Base-by-base conservation (phyloP, 2,888 invertebrate genomes). In the Xanthorhoe designata region DNA sequence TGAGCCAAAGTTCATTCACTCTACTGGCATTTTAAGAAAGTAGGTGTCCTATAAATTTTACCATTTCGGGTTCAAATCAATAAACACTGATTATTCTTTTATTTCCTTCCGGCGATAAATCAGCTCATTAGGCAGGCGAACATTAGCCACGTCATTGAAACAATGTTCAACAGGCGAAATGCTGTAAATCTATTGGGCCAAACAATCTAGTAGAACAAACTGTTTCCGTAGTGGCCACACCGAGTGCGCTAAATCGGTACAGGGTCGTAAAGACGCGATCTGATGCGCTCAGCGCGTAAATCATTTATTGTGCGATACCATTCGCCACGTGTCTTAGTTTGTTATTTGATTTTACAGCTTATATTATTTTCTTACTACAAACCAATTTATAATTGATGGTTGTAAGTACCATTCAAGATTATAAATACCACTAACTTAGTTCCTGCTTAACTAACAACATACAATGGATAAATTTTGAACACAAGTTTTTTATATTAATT, bases 111-210 rank as follows among this genome's bases (percentile, higher is more conserved):
- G 61, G 35, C 42, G 15, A 61, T 68, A 68, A 68, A 68, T 68
- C 64, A 64, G 61, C 32, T 35, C 61, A 65, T 64, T 62, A 64
- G 57, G 57, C 60, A 9, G 57, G 57, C 54, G 13, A 57, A 60
- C 68, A 66, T 68, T 69, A 64, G 62, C 64, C 71, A 72, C 69
- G 71, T 70, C 70, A 75, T 73, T 72, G 72, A 42, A 63, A 61
- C 69, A 66, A 66, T 70, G 69, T 73, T 73, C 64, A 73, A 71
- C 74, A 66, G 66, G 66, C 66, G 68, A 65, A 73, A 72, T 71
- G 70, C 67, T 66, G 74, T 74, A 75, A 75, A 75, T 74, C 72
- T 74, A 72, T 65, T 70, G 64, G 63, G 59, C 67, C 63, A 68
- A 68, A 73, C 70, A 65, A 73, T 69, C 70, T 62, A 60, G 56